Evolutionary conservation across 2,113 vertebrate genomes (phyloP), one percentile per base, ranked within the genome.

Genomic region (Epinephelus moara): DNA sequence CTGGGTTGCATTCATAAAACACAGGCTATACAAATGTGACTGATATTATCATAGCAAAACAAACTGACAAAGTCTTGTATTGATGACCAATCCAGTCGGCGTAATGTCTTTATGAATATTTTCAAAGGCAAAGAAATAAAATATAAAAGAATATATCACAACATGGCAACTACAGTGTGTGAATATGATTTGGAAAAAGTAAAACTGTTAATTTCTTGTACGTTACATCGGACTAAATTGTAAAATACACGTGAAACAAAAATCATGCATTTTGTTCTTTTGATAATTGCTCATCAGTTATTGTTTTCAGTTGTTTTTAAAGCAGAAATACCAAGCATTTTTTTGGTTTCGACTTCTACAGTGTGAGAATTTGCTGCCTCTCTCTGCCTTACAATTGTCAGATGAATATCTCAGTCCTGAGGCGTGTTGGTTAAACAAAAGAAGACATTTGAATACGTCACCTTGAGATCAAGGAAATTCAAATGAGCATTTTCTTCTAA

Each of bases 1-100:
- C 27, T 86, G 27, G 40, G 73, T 82, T 74, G 33, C 89, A 91
- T 90, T 92, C 75, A 84, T 70, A 74, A 72, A 87, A 60, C 71
- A 74, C 42, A 25, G 25, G 17, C 30, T 3, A 50, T 4, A 45
- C 25, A 80, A 18, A 80, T 64, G 5, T 45, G 30, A 23, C n/a
- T 62, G 25, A 72, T 72, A 63, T 33, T 27, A 47, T 71, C 3
- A 19, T 25, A 2, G 23, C 1, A 14, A 23, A 4, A 42, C 14
- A 45, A n/a, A 57, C 4, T 45, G 37, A 21, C 23, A 64, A 0
- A 13, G 4, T 59, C 13, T 25, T 63, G 25, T 60, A 55, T 59
- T 81, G 42, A 57, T 57, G 9, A 52, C 6, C 40, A 23, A 81
- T 40, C 25, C 15, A 42, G 23, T 42, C 37, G 0, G 19, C 21